These are phyloP conservation scores for Carterocephalus palaemon DNA, from an alignment of 2,888 invertebrate species.

Conservation along the genomic window DNA sequence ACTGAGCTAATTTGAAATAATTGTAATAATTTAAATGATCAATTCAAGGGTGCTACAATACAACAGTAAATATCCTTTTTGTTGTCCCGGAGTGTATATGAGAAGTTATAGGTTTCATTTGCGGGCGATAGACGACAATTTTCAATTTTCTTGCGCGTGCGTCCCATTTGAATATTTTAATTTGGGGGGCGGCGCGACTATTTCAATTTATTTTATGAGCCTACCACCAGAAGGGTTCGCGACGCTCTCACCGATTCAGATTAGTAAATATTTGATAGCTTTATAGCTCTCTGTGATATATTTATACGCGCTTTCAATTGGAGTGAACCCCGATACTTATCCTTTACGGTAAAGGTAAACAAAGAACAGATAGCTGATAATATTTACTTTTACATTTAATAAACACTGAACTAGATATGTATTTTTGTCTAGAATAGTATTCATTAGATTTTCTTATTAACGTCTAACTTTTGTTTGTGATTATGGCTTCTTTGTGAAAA, in stretches of 20 bases:
- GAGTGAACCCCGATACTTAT: slow-evolving; percentile 43
- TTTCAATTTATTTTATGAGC: slow-evolving; percentile 80
- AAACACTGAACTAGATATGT: too few relatives aligned
- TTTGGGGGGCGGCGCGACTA: slow-evolving; percentile 79
- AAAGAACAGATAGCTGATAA: too few relatives aligned
- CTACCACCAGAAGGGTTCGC: slow-evolving; percentile 71
- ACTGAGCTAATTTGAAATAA: too few relatives aligned
- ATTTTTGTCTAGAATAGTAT: too few relatives aligned
- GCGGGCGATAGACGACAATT: slow-evolving; percentile 79
- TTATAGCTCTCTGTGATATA: slow-evolving; percentile 74
- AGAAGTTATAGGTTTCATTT: slow-evolving; percentile 79
- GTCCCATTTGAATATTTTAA: slow-evolving; percentile 80
- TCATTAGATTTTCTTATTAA: too few relatives aligned
- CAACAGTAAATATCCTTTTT: too few relatives aligned
- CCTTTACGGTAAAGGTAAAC: slow-evolving; percentile 30
- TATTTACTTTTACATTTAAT: too few relatives aligned
- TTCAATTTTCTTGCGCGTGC: slow-evolving; percentile 80
- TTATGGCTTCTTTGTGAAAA: too few relatives aligned
- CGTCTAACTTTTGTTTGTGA: too few relatives aligned
- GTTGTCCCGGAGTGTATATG: slow-evolving; percentile 55
- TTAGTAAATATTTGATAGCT: slow-evolving; percentile 80
- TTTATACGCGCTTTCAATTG: slow-evolving; percentile 66
- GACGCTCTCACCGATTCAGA: slow-evolving; percentile 71
- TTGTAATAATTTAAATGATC: too few relatives aligned
- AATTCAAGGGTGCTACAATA: too few relatives aligned